Evolutionary conservation across 1,140 invertebrate species (phyloP), one percentile per base, ranked within the genome.

Genomic region (Eubasilissa regina): DNA sequence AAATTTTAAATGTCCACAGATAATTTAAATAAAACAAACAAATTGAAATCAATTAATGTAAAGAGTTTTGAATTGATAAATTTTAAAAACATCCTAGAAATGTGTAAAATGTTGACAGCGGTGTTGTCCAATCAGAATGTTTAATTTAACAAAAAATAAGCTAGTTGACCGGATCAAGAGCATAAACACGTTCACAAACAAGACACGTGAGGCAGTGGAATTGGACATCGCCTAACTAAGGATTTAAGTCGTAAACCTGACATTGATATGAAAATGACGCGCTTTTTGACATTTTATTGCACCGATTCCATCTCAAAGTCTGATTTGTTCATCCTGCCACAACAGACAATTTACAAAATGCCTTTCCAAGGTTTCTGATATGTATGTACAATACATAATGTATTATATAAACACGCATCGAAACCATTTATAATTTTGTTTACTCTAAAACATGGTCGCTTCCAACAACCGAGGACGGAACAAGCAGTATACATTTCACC

Each of bases 321-420:
- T 75, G 79, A 80, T 80, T 76, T 75, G 70, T 75, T 68, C 47
- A 75, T 79, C 78, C 78, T 79, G 78, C 51, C 64, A 53, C 64
- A 66, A 64, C 72, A 79, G 74, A 21, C 56, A 15, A 47, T 75
- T 25, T 62, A 47, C 19, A 13, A 47, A 70, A 70, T 47, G 47
- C 45, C 4, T 17, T 48, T 58, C 7, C 55, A 58, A 58, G 55
- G 55, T 21, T 58, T 15, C 17, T 19, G 17, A 58, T 35, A 35
- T 35, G 6, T 6, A 3, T 6, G 25, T 6, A 35, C 25, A 35
- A 35, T 35, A 35, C 25, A 35, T 35, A n/a, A n/a, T n/a, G n/a
- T n/a, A n/a, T n/a, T n/a, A 35, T 35, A 6, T 35, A 35, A 1
- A 35, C 25, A 1, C 6, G 25, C 1, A 35, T 35, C 25, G 25